phyloP scores from a whole-genome alignment of 2,888 invertebrate genomes.

The Balanococcus diminutus region DNA sequence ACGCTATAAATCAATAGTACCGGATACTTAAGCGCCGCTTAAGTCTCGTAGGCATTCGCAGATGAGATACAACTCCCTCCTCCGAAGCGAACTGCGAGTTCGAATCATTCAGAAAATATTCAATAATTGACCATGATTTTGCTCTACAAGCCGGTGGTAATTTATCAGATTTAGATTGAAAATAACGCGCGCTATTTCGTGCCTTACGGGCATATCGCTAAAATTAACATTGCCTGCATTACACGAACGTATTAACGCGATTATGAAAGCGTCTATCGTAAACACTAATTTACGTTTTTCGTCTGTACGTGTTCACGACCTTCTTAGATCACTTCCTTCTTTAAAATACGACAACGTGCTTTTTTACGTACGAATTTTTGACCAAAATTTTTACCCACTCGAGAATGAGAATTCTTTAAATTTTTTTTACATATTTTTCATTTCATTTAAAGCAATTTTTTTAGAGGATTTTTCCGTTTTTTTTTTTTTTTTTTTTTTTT shows the following conservation, averaged over 20 bases:
- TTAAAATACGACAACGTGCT: background rate
- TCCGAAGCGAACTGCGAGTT: background rate
- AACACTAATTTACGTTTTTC: slow-evolving; percentile 35
- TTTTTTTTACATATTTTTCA: background rate
- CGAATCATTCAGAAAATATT: background rate
- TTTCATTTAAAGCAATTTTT: no score
- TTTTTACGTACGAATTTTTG: background rate
- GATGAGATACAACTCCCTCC: background rate
- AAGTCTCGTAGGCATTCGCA: background rate
- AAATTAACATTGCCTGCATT: slow-evolving; percentile 11
- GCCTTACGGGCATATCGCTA: background rate
- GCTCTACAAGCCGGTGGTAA: background rate
- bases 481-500: no score
- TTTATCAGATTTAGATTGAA: slow-evolving; percentile 15
- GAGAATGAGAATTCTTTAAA: background rate
- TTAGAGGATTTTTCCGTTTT: no score
- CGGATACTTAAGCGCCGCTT: background rate
- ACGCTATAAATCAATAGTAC: background rate
- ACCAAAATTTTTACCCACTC: no score
- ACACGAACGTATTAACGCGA: background rate
- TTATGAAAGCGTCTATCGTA: slow-evolving; percentile 29
- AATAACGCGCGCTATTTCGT: slow-evolving; percentile 10
- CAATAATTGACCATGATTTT: slow-evolving; percentile 22
- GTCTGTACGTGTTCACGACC: background rate
- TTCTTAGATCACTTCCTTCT: background rate